phyloP scores from a whole-genome alignment of 2,797 vertebrate genomes.

The Danio aesculapii region DNA sequence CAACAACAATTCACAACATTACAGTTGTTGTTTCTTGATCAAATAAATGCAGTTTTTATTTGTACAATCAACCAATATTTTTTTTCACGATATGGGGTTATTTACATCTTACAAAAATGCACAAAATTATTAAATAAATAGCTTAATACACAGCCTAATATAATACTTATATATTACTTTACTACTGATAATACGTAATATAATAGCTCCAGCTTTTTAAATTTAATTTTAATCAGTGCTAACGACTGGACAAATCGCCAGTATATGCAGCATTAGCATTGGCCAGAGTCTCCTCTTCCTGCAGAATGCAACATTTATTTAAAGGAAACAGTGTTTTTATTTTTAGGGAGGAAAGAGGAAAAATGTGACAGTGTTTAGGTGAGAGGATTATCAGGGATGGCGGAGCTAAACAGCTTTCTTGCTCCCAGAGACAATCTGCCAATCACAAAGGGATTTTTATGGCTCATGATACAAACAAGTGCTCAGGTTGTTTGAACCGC shows the following conservation, averaged over 20 bases:
- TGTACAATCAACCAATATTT: too few species aligned
- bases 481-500: background rate
- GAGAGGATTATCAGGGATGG: slow-evolving; percentile 53
- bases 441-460: slow-evolving; percentile 50
- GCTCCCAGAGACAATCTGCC: slow-evolving; percentile 50
- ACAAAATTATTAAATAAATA: too few species aligned
- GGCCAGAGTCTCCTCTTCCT: background rate
- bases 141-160: too few species aligned
- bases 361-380: slow-evolving; percentile 45
- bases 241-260: background rate
- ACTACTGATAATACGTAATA: too few species aligned
- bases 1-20: too few species aligned
- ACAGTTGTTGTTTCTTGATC: too few species aligned
- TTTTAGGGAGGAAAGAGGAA: too few species aligned
- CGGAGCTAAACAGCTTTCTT: slow-evolving; percentile 55
- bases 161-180: too few species aligned
- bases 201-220: too few species aligned
- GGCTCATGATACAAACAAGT: slow-evolving; percentile 26
- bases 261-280: background rate
- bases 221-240: background rate
- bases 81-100: too few species aligned
- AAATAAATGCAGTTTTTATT: too few species aligned
- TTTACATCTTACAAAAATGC: too few species aligned
- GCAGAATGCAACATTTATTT: slow-evolving; percentile 27
- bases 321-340: background rate